Evolutionary conservation across 1,140 invertebrate genomes (phyloP), one percentile per base, ranked within the genome.

Genomic region (Eumaeus atala): DNA sequence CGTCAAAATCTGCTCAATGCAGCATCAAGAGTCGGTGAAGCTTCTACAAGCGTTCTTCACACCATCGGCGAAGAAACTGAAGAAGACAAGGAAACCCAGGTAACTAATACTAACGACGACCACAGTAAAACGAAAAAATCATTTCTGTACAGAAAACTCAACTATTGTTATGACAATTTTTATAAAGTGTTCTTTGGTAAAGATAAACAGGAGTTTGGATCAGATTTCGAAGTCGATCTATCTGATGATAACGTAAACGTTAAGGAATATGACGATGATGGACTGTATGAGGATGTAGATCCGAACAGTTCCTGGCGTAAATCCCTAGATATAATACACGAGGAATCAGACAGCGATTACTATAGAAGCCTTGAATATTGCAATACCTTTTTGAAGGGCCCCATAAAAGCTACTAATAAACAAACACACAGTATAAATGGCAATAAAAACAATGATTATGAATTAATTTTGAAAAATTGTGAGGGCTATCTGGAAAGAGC

Each of bases 1-100:
- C 90, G 97, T 17, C 96, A 98, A 84, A 97, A 93, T 77, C 88
- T 99, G 5, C 89, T 99, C 11, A 95, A 95, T 75, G 97, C 98
- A 7, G 98, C 98, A 0, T 96, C 95, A 17, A 92, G 94, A 52
- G 96, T 99, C 18, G 98, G 98, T 3, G 97, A 99, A 81, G 96
- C 97, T 0, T 98, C 96, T 37, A 95, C 97, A 40, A 93, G 95
- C 73, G 95, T 99, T 0, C 90, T 99, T n/a, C 92, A 94, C 58
- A 96, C 95, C 37, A 98, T 99, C 70, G 95, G 95, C n/a, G 96
- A 98, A 70, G 95, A 97, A 52, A 94, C 94, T 21, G 92, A 92
- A 17, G 91, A 93, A 36, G 93, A 92, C 72, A 91, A 93, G 55
- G 94, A 95, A 67, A 89, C 94, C 0, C 92, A 93, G 77, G 87